Conservation (phyloP, 2,888 invertebrate genomes). For the Xylota sylvarum region DNA sequence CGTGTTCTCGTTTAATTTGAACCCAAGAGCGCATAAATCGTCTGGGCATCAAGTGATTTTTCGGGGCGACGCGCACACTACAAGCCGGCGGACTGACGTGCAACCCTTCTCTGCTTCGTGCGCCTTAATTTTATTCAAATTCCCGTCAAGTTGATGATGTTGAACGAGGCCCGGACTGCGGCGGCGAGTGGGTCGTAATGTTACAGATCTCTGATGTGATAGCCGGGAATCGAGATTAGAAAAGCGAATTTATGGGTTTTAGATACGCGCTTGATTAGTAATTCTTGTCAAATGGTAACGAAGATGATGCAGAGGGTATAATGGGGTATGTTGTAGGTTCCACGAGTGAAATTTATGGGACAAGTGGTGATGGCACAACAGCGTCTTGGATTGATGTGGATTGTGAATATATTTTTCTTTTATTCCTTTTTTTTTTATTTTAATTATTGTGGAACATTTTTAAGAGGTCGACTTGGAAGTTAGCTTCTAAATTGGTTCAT, state of each 20-base stretch:
- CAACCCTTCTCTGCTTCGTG: conserved; percentile 58
- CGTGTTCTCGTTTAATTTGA: conserved; percentile 69
- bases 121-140: conserved; percentile 71
- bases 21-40: conserved; percentile 63
- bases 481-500: background rate
- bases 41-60: conserved; percentile 53
- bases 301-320: conserved; percentile 43
- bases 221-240: conserved; percentile 54
- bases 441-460: background rate
- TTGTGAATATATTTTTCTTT: background rate
- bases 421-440: background rate
- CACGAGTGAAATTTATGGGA: conserved; percentile 37
- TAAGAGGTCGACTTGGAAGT: background rate
- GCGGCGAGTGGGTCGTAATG: conserved; percentile 67
- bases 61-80: conserved; percentile 22
- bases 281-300: conserved; percentile 65
- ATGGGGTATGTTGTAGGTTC: conserved; percentile 41
- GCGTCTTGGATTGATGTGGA: conserved; percentile 28
- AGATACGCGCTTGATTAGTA: conserved; percentile 72
- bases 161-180: conserved; percentile 30
- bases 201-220: conserved; percentile 67
- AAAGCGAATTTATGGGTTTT: conserved; percentile 66
- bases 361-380: conserved; percentile 34
- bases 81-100: conserved; percentile 3
- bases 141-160: conserved; percentile 60